Base-by-base conservation (phyloP, 2,888 invertebrate species). In the Eupithecia exiguata region DNA sequence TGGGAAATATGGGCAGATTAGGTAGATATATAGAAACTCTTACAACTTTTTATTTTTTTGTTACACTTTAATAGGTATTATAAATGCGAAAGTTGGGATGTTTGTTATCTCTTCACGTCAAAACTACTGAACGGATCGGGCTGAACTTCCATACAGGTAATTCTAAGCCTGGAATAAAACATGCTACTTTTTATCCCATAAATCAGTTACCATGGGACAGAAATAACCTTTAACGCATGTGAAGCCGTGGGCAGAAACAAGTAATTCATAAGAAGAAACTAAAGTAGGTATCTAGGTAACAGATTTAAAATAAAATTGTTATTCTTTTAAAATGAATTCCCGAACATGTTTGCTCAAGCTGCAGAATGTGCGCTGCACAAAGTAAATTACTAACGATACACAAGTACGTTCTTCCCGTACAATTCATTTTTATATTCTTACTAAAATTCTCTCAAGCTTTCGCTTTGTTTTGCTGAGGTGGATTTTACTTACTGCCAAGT, bases 401-500 rank as follows among this genome's bases (percentile, higher is more conserved):
- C 21, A 21, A 53, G 58, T 58, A 25, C 4, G 9, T 58, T 12
- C 14, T 21, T 58, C 25, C 25, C 14, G 12, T 58, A 25, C 58
- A 25, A 58, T 58, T 58, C 25, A 58, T 58, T 58, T 58, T 58
- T 58, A 58, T 58, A 25, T 25, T 58, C n/a, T n/a, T n/a, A n/a
- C n/a, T 49, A 49, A 49, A 49, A 49, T 49, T 49, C 58, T 58
- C 25, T 58, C 25, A 58, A 58, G 58, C 58, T 58, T 58, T 58
- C 58, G 25, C 58, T 58, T 58, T 25, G 58, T 25, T 58, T 58
- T 25, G 58, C 58, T 58, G 58, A 58, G 25, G 58, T 58, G 21
- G 58, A 25, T 58, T 58, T 58, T 25, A 58, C 58, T 58, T 58
- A 58, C 58, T 58, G 58, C 58, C 58, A 58, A 53, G 49, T 49